Conservation (phyloP, 1,140 invertebrate species). For the Ips nitidus region DNA sequence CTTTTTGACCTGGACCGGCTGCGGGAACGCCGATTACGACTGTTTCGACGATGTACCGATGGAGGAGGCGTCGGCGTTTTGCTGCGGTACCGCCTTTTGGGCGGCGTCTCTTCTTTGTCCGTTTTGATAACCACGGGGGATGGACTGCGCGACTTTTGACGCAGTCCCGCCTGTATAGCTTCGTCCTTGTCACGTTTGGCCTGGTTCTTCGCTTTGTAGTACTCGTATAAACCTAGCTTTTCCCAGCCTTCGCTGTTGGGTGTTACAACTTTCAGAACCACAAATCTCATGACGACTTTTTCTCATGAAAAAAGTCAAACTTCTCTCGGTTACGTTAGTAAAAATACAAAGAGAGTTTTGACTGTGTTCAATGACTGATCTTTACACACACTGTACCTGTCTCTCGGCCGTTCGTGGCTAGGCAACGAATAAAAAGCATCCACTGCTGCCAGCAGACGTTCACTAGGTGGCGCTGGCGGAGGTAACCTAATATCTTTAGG, state of each 20-base stretch:
- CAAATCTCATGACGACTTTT: no score
- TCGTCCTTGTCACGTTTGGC: slow-evolving; percentile 89
- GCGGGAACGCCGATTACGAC: slow-evolving; percentile 41
- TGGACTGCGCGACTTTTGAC: slow-evolving; percentile 72
- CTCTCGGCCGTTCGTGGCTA: slow-evolving; percentile 89
- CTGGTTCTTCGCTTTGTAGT: slow-evolving; percentile 93
- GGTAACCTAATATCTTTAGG: slow-evolving; percentile 88
- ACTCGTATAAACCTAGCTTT: slow-evolving; percentile 94
- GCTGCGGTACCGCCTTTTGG: slow-evolving; percentile 72
- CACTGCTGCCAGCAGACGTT: slow-evolving; percentile 86
- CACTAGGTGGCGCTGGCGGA: slow-evolving; percentile 89
- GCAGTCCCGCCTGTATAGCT: slow-evolving; percentile 68
- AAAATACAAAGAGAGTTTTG: no score
- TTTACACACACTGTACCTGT: slow-evolving; percentile 67
- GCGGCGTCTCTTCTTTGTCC: slow-evolving; percentile 71
- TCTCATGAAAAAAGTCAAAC: no score
- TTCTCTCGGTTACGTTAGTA: no score
- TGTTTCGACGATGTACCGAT: slow-evolving; percentile 12
- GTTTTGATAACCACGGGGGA: slow-evolving; percentile 66
- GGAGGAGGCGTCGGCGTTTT: slow-evolving; percentile 52
- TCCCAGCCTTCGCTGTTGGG: slow-evolving; percentile 91
- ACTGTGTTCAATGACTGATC: no score
- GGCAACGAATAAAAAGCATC: slow-evolving; percentile 94
- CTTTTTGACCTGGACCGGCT: slow-evolving; percentile 53
- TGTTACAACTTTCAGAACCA: slow-evolving; percentile 22